phyloP scores from a whole-genome alignment of 2,888 invertebrate genomes.

The Ptilodon capucinus region DNA sequence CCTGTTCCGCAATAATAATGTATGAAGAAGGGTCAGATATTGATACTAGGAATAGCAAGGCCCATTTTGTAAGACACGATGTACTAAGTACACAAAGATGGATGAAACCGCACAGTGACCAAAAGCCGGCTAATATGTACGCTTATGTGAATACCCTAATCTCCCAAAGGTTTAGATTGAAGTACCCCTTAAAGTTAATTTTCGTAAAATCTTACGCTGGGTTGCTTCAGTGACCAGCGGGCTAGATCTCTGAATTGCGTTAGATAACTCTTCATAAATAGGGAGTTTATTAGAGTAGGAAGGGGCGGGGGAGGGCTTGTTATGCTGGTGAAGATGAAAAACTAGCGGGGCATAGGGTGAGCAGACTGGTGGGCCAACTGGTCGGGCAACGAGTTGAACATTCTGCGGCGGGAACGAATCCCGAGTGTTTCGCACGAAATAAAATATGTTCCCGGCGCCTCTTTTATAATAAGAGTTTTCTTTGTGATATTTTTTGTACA shows the following conservation, averaged over 20 bases:
- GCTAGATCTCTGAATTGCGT: slow-evolving; percentile 31
- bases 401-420: slow-evolving; percentile 52
- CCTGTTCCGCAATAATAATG: too few species aligned
- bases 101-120: slow-evolving; percentile 53
- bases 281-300: slow-evolving; percentile 16
- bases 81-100: slow-evolving; percentile 29
- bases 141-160: slow-evolving; percentile 64
- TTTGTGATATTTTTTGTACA: slow-evolving; percentile 41
- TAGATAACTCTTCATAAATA: slow-evolving; percentile 14
- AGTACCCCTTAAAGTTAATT: slow-evolving; percentile 76
- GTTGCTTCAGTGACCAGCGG: slow-evolving; percentile 43
- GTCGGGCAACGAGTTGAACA: slow-evolving; percentile 44
- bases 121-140: slow-evolving; percentile 46
- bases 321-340: slow-evolving; percentile 44
- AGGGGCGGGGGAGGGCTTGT: slow-evolving; percentile 40
- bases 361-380: slow-evolving; percentile 43
- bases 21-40: too few species aligned
- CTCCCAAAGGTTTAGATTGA: slow-evolving; percentile 71
- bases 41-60: too few species aligned
- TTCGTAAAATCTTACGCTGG: slow-evolving; percentile 76
- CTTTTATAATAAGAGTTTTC: slow-evolving; percentile 55
- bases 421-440: slow-evolving; percentile 64
- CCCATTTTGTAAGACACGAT: too few species aligned
- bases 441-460: slow-evolving; percentile 61
- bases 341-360: slow-evolving; percentile 42